Base-by-base conservation (phyloP, 2,113 vertebrate species). In the Lampris incognitus region DNA sequence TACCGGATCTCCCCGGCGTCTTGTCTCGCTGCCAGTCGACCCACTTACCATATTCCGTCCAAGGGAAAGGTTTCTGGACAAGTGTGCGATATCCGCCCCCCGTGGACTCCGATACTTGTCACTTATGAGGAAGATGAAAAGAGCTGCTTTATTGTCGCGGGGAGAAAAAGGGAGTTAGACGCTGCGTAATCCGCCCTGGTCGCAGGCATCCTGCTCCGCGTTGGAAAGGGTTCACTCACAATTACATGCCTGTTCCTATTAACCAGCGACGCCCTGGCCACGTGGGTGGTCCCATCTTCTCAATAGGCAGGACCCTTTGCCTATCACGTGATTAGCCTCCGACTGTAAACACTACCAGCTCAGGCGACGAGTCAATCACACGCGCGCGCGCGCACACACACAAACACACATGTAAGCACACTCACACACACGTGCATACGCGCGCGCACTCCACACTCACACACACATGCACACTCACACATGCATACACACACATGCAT, bases 211-310 rank as follows among this genome's bases (percentile, higher is more conserved):
- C 92, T 92, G 93, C 89, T 84, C 93, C 94, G 94, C 91, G 93
- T 94, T 87, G 92, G 91, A 89, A 92, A 87, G 92, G 86, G 86
- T 91, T 95, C 93, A 91, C 95, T 51, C 73, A 55, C 79, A 95
- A 95, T 95, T 95, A 93, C 95, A 91, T 91, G 95, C 92, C 94
- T 95, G 95, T 94, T 95, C 91, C 94, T 95, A 94, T 95, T 95
- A 95, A 94, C 94, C 92, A 93, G 92, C 90, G 94, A 93, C 94
- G 94, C 95, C 94, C 91, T 93, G 89, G 92, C 95, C 88, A 91
- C 86, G 93, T 96, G 96, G 96, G 96, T 97, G 96, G 95, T 96
- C 95, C 91, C 91, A 87, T 86, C 93, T 88, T 93, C 71, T 66
- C 93, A 94, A 94, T 92, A 94, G 92, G 93, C 94, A 94, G 95